These are phyloP conservation scores for Rhincodon typus DNA, from an alignment of 2,797 vertebrate genomes.

Conservation along the genomic window DNA sequence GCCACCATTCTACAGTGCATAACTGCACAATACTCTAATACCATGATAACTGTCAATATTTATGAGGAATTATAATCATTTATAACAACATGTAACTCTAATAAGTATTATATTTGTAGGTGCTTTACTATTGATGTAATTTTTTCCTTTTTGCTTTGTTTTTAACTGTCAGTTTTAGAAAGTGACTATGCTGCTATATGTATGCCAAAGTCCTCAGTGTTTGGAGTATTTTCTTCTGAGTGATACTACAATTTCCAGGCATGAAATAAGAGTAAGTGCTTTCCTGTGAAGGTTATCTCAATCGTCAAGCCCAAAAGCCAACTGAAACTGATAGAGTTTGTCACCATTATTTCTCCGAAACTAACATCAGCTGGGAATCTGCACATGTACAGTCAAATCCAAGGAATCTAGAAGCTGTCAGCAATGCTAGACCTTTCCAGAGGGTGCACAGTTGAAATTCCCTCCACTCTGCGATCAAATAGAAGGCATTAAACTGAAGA, in stretches of 20 bases:
- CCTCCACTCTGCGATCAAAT: neutral
- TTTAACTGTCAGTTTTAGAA: neutral
- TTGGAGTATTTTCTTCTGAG: neutral
- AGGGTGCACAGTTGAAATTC: neutral
- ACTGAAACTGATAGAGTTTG: neutral
- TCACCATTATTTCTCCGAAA: neutral
- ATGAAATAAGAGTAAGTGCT: neutral
- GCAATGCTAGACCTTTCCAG: neutral
- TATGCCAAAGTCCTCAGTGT: neutral
- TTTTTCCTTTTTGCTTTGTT: neutral
- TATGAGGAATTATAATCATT: neutral
- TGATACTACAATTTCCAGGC: neutral
- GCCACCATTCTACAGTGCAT: neutral
- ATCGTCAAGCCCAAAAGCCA: neutral
- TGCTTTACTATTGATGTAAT: neutral
- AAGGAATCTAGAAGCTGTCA: neutral
- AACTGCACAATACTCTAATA: neutral
- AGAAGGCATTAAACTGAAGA: neutral
- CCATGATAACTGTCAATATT: neutral
- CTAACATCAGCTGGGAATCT: neutral
- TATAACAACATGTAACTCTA: neutral
- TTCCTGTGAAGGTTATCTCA: neutral
- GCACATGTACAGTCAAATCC: neutral
- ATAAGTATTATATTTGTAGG: conserved; percentile 5
- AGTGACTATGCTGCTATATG: neutral